A percentile compares a stretch with the other conserved stretches of the same genome.
These are phyloP conservation scores for Orthosia gracilis DNA, from an alignment of 2,888 invertebrate species.

Conservation along the genomic window DNA sequence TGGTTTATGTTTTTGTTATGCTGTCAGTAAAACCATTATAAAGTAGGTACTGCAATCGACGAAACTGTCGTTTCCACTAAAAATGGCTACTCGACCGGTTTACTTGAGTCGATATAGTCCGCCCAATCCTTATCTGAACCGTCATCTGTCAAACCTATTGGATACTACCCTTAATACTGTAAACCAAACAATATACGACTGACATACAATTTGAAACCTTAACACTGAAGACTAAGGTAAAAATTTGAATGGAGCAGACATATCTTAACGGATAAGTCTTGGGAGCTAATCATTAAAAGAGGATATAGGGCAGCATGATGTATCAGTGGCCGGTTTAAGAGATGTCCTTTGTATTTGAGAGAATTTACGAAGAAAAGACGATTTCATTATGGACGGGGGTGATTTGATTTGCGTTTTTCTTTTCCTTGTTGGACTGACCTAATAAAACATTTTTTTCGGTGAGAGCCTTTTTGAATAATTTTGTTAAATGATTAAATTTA, in stretches of 20 bases:
- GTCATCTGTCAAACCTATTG: conserved; percentile 49
- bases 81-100: not conserved
- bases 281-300: conserved; percentile 40
- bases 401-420: conserved; percentile 10
- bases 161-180: conserved; percentile 25
- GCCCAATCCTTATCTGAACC: conserved; percentile 35
- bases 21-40: conserved; percentile 4
- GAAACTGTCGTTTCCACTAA: not conserved
- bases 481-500: no score
- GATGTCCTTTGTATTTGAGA: conserved; percentile 25
- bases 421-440: not conserved
- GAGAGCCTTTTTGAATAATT: not conserved
- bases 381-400: conserved; percentile 6
- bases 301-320: conserved; percentile 36
- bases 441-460: not conserved
- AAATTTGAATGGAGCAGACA: not conserved
- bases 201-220: conserved; percentile 22
- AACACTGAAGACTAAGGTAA: not conserved
- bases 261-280: conserved; percentile 28
- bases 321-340: conserved; percentile 40
- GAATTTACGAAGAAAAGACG: not conserved
- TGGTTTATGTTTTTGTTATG: not conserved
- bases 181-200: not conserved
- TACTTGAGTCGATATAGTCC: conserved; percentile 13
- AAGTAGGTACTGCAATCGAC: not conserved